Evolutionary conservation across 1,140 invertebrate genomes (phyloP).

Genomic region (Orchesella cincta): DNA sequence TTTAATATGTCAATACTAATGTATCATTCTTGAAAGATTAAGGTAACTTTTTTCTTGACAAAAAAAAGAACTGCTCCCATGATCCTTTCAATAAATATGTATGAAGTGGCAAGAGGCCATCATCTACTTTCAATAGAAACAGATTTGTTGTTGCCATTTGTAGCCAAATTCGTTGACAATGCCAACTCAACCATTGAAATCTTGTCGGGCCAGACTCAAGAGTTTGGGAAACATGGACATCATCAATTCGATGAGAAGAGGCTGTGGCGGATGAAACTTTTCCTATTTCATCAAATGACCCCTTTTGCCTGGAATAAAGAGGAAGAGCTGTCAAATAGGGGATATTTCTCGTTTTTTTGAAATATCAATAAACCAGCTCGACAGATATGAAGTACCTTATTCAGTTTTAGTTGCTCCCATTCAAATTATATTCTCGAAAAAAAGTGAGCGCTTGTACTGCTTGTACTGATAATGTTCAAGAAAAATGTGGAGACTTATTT

Average conservation of each 20-base stretch:
- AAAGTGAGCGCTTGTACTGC: constrained; percentile 7
- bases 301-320: background rate
- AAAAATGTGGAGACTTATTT: constrained; percentile 44
- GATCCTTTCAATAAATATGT: constrained; percentile 17
- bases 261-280: background rate
- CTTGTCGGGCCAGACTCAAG: constrained; percentile 14
- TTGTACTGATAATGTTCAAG: constrained; percentile 35
- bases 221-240: background rate
- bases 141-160: constrained; percentile 23
- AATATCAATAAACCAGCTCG: constrained; percentile 19
- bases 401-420: background rate
- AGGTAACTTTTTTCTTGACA: constrained; percentile 23
- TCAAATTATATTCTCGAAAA: background rate
- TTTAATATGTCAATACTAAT: constrained; percentile 25
- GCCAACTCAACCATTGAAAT: constrained; percentile 7
- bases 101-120: background rate
- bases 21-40: constrained; percentile 25
- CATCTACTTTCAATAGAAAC: background rate
- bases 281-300: constrained; percentile 14
- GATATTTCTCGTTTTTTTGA: background rate
- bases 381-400: constrained; percentile 26
- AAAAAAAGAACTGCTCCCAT: background rate
- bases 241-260: no score
- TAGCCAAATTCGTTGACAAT: constrained; percentile 14
- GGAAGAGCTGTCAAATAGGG: background rate